phyloP scores from a whole-genome alignment of 1,140 invertebrate genomes.

The Caenorhabditis elegans region DNA sequence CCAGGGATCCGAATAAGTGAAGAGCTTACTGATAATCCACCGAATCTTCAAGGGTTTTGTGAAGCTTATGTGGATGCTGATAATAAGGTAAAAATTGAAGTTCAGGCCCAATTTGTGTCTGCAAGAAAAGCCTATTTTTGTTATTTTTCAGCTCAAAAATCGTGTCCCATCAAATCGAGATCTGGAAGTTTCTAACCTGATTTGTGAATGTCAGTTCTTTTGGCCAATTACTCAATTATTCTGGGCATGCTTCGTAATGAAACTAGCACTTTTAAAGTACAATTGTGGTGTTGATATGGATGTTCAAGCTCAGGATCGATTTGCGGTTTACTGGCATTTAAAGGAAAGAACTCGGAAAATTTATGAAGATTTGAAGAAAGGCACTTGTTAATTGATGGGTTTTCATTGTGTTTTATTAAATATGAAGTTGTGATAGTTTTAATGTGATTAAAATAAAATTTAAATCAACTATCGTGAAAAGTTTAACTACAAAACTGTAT shows the following conservation, averaged over 20 bases:
- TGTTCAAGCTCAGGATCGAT: not conserved
- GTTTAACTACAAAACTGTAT: too few relatives aligned
- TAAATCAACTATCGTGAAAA: too few relatives aligned
- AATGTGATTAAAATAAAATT: too few relatives aligned
- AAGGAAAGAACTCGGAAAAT: not conserved
- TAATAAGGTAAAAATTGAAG: not conserved
- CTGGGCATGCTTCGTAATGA: slow-evolving; percentile 3
- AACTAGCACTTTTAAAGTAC: not conserved
- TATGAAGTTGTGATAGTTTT: too few relatives aligned
- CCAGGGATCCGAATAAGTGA: not conserved
- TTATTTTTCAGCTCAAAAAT: not conserved
- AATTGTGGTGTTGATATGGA: slow-evolving; percentile 5
- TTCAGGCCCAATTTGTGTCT: too few relatives aligned
- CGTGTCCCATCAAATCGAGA: not conserved
- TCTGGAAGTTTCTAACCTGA: not conserved
- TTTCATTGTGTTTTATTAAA: too few relatives aligned
- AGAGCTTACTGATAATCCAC: not conserved
- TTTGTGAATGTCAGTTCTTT: not conserved
- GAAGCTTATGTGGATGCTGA: slow-evolving; percentile 5
- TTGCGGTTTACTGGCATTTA: slow-evolving; percentile 1
- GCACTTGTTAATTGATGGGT: too few relatives aligned
- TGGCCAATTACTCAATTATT: slow-evolving; percentile 12
- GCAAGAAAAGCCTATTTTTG: not conserved
- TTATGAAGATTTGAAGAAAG: not conserved
- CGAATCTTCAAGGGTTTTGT: not conserved